Evolutionary conservation across 2,888 invertebrate genomes (phyloP).

Genomic region (Emmelina monodactyla): DNA sequence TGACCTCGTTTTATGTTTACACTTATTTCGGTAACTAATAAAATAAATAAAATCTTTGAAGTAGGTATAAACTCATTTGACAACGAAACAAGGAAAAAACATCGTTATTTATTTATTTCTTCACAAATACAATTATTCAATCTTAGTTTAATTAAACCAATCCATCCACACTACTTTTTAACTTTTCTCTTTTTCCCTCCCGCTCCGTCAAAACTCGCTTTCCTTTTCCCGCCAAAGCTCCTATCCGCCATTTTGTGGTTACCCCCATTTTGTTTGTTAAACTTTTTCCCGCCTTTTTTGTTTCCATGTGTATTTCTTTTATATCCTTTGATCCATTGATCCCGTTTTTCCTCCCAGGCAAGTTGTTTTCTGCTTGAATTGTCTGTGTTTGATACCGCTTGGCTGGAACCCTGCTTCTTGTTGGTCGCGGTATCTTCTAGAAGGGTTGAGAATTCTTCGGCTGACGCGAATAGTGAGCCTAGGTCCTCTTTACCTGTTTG

Average conservation of each 20-base stretch:
- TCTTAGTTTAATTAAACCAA: not conserved
- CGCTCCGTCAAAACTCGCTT: constrained; percentile 23
- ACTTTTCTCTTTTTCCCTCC: constrained; percentile 45
- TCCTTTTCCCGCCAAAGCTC: constrained; percentile 37
- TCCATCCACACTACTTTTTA: constrained; percentile 21
- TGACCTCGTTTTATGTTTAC: too few species aligned
- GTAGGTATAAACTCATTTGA: too few species aligned
- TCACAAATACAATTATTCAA: not conserved
- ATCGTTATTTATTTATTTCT: too few species aligned
- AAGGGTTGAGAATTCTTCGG: constrained; percentile 88
- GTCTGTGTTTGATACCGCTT: constrained; percentile 76
- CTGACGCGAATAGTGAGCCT: constrained; percentile 78
- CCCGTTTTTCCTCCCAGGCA: constrained; percentile 81
- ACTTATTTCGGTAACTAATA: too few species aligned
- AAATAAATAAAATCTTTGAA: too few species aligned
- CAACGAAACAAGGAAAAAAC: too few species aligned
- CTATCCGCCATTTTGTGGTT: constrained; percentile 25
- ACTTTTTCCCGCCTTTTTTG: constrained; percentile 21
- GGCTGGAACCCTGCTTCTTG: constrained; percentile 69
- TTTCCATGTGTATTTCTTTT: constrained; percentile 51
- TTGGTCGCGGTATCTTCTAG: constrained; percentile 82
- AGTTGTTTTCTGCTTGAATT: constrained; percentile 81
- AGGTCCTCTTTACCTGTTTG: constrained; percentile 55
- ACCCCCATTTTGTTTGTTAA: constrained; percentile 25
- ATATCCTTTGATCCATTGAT: constrained; percentile 68